A percentile compares a stretch with the other conserved stretches of the same genome.
These are phyloP conservation scores for Odobenus rosmarus DNA, from an alignment of 2,113 vertebrate genomes.

Conservation along the genomic window DNA sequence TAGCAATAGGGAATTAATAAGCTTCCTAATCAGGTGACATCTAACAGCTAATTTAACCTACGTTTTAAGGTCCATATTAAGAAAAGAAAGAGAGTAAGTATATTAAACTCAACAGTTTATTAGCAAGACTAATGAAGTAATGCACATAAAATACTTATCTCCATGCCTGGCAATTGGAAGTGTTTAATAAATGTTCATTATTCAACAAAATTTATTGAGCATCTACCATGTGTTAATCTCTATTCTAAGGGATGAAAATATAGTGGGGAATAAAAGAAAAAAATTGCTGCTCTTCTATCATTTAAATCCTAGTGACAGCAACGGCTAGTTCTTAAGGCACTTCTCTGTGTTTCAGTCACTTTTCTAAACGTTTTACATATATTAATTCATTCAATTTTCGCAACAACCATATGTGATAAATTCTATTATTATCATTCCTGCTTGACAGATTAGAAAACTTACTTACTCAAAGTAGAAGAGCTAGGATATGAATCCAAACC, in stretches of 20 bases:
- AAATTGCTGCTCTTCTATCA: not conserved
- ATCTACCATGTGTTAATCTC: not conserved
- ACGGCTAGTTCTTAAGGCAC: not conserved
- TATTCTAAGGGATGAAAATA: not conserved
- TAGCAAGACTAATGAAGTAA: not conserved
- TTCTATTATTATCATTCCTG: not conserved
- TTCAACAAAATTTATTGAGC: not conserved
- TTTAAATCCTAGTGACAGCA: not conserved
- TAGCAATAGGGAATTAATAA: not conserved
- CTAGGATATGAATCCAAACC: not conserved
- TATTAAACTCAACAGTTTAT: not conserved
- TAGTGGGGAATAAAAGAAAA: not conserved
- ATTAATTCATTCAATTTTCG: not conserved
- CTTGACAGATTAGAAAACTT: not conserved
- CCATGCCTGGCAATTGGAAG: not conserved
- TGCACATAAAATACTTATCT: not conserved
- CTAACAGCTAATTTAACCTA: constrained; percentile 5
- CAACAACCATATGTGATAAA: not conserved
- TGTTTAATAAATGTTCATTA: not conserved
- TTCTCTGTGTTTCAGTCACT: not conserved
- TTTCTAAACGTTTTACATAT: not conserved
- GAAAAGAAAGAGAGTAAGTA: not conserved
- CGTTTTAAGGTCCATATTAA: not conserved
- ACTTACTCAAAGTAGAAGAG: not conserved
- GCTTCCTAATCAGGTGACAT: not conserved